Percentiles rank a stretch among this genome's conserved stretches.
These are phyloP conservation scores for Eugnorisma glareosa DNA, from an alignment of 2,888 invertebrate genomes.

Conservation along the genomic window DNA sequence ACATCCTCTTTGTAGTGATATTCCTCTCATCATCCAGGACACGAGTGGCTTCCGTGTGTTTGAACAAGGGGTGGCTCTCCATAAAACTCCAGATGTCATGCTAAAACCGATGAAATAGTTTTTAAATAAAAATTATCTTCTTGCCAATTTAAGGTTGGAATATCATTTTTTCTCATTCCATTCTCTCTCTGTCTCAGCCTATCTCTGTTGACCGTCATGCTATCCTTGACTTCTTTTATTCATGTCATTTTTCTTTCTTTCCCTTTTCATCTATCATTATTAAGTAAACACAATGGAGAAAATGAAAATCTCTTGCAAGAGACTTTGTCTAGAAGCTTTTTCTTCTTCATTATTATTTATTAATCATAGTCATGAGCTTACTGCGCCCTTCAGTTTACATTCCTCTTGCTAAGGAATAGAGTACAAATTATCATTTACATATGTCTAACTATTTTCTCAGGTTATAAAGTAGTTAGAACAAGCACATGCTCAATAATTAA, in stretches of 20 bases:
- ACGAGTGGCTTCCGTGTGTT: conserved; percentile 92
- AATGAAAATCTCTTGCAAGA: not conserved
- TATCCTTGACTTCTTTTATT: not conserved
- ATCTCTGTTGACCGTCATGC: not conserved
- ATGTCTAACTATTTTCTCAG: not conserved
- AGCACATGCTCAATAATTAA: not conserved
- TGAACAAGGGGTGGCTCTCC: conserved; percentile 94
- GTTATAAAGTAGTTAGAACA: not conserved
- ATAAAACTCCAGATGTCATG: conserved; percentile 91
- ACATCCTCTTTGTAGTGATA: conserved; percentile 90
- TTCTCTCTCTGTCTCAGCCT: too few relatives aligned
- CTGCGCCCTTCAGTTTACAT: not conserved
- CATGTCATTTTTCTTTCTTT: not conserved
- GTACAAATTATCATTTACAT: not conserved
- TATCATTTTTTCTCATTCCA: not conserved
- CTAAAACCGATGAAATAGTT: conserved; percentile 69
- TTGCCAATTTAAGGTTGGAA: not conserved
- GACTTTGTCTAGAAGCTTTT: not conserved
- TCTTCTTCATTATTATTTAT: not conserved
- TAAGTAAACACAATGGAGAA: not conserved
- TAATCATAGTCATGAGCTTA: not conserved
- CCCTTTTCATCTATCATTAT: not conserved
- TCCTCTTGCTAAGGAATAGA: not conserved
- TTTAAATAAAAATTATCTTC: not conserved
- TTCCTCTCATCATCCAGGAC: conserved; percentile 91